These are phyloP conservation scores for Drosophila anceps DNA, from an alignment of 2,888 invertebrate genomes.

Conservation along the genomic window DNA sequence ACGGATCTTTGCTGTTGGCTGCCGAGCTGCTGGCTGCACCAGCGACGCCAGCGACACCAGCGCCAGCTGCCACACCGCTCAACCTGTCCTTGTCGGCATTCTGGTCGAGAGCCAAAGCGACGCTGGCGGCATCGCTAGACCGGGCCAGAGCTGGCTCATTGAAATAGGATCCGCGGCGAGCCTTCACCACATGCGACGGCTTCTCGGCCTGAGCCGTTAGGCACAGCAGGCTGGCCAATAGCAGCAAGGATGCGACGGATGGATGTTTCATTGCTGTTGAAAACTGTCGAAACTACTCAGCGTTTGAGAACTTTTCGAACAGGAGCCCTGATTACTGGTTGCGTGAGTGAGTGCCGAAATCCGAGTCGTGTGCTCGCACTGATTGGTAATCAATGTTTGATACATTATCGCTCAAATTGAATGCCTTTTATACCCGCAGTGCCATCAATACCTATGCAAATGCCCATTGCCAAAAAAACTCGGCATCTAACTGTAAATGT, in stretches of 20 bases:
- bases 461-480: conserved; percentile 20
- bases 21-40: conserved; percentile 18
- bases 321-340: conserved; percentile 3
- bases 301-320: conserved; percentile 65
- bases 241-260: conserved; percentile 45
- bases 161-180: conserved; percentile 51
- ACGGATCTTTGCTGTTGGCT: conserved; percentile 59
- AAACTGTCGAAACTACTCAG: conserved; percentile 62
- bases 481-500: conserved; percentile 56
- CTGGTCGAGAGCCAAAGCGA: conserved; percentile 28
- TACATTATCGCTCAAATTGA: conserved; percentile 57
- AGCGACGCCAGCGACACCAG: conserved; percentile 4
- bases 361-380: conserved; percentile 54
- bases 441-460: conserved; percentile 54
- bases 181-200: conserved; percentile 25
- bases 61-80: conserved; percentile 1
- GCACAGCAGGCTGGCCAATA: conserved; percentile 50
- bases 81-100: conserved; percentile 41
- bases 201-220: conserved; percentile 25
- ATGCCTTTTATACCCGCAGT: conserved; percentile 75
- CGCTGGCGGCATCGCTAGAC: conserved; percentile 44
- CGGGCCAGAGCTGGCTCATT: conserved; percentile 61
- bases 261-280: conserved; percentile 34
- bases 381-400: conserved; percentile 80
- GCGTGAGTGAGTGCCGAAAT: background rate